A percentile compares a stretch with the other conserved stretches of the same genome.
These are phyloP conservation scores for Antheraea assamensis DNA, from an alignment of 2,888 invertebrate species.

Conservation along the genomic window DNA sequence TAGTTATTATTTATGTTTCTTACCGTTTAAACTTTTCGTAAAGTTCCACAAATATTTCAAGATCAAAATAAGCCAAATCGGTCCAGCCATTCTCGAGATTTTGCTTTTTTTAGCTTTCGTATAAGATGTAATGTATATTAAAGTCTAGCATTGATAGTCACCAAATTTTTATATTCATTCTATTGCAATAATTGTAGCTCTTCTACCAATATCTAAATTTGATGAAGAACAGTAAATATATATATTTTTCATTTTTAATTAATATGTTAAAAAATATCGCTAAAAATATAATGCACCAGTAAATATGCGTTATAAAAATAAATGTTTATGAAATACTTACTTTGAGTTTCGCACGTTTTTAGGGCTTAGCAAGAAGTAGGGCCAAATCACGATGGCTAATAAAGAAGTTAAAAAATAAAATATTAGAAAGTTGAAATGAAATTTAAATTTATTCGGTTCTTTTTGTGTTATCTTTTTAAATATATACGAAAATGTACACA, in stretches of 20 bases:
- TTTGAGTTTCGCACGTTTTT: conserved; percentile 63
- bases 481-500: conserved; percentile 48
- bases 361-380: conserved; percentile 58
- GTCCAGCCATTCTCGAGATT: too few relatives aligned
- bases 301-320: background rate
- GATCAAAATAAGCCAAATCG: too few relatives aligned
- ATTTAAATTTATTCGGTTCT: conserved; percentile 57
- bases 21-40: too few relatives aligned
- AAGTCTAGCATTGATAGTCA: too few relatives aligned
- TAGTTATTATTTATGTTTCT: too few relatives aligned
- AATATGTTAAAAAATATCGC: background rate
- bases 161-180: too few relatives aligned
- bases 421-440: conserved; percentile 50
- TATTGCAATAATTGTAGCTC: too few relatives aligned
- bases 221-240: background rate
- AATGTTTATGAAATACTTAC: conserved; percentile 57
- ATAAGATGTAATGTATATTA: background rate
- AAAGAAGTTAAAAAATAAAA: conserved; percentile 49
- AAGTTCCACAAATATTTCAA: too few relatives aligned
- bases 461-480: conserved; percentile 51
- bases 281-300: background rate
- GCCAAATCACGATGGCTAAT: conserved; percentile 51
- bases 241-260: too few relatives aligned
- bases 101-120: too few relatives aligned
- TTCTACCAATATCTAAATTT: background rate